Conservation (phyloP, 2,888 invertebrate species). For the Leptinotarsa haldemani region DNA sequence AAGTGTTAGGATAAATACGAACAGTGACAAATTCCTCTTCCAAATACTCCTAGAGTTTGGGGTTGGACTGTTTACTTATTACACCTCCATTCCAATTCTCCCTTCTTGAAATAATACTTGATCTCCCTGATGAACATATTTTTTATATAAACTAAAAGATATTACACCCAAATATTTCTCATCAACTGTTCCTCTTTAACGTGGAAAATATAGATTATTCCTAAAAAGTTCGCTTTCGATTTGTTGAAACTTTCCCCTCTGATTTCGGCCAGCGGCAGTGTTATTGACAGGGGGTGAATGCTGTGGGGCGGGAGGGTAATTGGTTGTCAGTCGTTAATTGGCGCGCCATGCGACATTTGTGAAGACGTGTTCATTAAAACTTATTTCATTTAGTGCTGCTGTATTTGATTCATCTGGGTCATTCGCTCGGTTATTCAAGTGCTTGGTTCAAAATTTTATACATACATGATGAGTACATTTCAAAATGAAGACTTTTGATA, state of each 20-base stretch:
- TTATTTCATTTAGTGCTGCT: conserved; percentile 55
- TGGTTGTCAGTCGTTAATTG: conserved; percentile 61
- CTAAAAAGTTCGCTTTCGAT: not conserved
- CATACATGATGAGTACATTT: not conserved
- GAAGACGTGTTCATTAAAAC: conserved; percentile 64
- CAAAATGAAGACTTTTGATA: not conserved
- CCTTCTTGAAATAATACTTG: too few relatives aligned
- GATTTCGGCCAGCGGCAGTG: conserved; percentile 1
- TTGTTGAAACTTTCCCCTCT: not conserved
- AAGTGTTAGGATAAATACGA: too few relatives aligned
- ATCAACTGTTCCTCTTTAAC: not conserved
- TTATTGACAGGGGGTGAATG: conserved; percentile 3
- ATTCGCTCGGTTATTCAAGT: not conserved
- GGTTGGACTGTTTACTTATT: too few relatives aligned
- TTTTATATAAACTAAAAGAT: too few relatives aligned
- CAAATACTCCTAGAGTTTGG: too few relatives aligned
- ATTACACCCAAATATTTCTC: not conserved
- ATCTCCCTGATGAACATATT: too few relatives aligned
- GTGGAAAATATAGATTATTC: not conserved
- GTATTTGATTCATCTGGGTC: not conserved
- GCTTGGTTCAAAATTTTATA: not conserved
- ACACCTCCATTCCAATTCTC: too few relatives aligned
- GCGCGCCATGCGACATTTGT: conserved; percentile 49
- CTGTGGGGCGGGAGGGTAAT: conserved; percentile 53
- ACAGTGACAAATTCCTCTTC: too few relatives aligned